phyloP scores from a whole-genome alignment of 2,797 vertebrate genomes.

The Cryptoblepharus egeriae region DNA sequence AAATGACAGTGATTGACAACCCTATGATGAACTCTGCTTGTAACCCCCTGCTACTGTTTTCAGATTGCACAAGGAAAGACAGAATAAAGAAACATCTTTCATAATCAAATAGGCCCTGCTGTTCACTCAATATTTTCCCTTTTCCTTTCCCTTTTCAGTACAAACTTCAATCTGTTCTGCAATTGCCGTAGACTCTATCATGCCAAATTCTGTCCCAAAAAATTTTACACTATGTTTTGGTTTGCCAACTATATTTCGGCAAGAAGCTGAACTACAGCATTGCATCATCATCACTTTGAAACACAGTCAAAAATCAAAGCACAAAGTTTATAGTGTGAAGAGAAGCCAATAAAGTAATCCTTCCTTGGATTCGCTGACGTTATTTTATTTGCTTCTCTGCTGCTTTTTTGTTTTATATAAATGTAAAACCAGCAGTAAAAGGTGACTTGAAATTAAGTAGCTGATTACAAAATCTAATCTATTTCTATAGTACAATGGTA shows the following conservation, averaged over 20 bases:
- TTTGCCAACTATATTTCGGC: conserved; percentile 33
- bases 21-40: conserved; percentile 80
- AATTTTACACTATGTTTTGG: conserved; percentile 38
- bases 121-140: conserved; percentile 80
- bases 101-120: conserved; percentile 82
- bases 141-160: conserved; percentile 77
- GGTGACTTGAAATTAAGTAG: not conserved
- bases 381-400: not conserved
- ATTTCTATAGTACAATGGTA: too few relatives aligned
- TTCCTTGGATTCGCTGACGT: conserved; percentile 4
- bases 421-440: conserved; percentile 22
- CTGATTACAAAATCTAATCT: conserved; percentile 37
- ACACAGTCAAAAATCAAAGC: conserved; percentile 43
- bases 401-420: conserved; percentile 22
- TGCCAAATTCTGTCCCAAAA: conserved; percentile 39
- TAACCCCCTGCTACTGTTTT: conserved; percentile 85
- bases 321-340: conserved; percentile 36
- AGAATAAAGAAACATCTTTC: conserved; percentile 84
- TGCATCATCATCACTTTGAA: conserved; percentile 50
- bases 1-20: conserved; percentile 87
- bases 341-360: conserved; percentile 25
- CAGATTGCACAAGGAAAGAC: conserved; percentile 80
- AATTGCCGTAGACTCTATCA: conserved; percentile 66
- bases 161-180: conserved; percentile 77
- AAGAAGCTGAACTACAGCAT: conserved; percentile 40